A percentile compares a stretch with the other conserved stretches of the same genome.
Conservation (phyloP, 2,888 invertebrate species). For the Leucoma salicis region DNA sequence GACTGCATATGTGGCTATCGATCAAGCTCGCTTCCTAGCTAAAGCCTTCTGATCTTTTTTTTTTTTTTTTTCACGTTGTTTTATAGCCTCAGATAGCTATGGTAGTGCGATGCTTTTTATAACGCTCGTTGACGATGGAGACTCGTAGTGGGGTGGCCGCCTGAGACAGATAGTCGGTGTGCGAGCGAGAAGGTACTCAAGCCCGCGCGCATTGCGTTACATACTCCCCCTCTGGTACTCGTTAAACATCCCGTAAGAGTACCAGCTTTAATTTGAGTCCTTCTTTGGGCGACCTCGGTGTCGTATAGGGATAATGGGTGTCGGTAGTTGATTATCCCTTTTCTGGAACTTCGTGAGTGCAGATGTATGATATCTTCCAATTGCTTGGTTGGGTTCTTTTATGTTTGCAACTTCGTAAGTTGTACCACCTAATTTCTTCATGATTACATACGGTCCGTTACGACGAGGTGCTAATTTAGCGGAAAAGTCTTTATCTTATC, state of each 20-base stretch:
- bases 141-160: too few relatives aligned
- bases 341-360: slow-evolving; percentile 5
- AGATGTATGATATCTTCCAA: slow-evolving; percentile 9
- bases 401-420: slow-evolving; percentile 3
- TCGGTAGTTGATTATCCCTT: neutral
- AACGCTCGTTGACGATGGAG: too few relatives aligned
- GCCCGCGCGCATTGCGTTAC: too few relatives aligned
- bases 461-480: slow-evolving; percentile 10
- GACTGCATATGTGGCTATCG: too few relatives aligned
- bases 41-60: too few relatives aligned
- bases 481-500: neutral
- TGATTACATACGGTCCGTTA: slow-evolving; percentile 11
- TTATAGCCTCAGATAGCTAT: too few relatives aligned
- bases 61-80: too few relatives aligned
- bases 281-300: slow-evolving; percentile 1
- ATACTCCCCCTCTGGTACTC: slow-evolving; percentile 10
- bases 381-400: neutral
- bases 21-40: too few relatives aligned
- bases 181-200: too few relatives aligned
- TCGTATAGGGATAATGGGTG: neutral
- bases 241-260: slow-evolving; percentile 5
- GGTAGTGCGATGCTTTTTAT: too few relatives aligned
- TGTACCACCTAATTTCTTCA: neutral
- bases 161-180: too few relatives aligned
- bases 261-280: neutral